Evolutionary conservation across 2,113 vertebrate genomes (phyloP).

Genomic region (Spea bombifrons): DNA sequence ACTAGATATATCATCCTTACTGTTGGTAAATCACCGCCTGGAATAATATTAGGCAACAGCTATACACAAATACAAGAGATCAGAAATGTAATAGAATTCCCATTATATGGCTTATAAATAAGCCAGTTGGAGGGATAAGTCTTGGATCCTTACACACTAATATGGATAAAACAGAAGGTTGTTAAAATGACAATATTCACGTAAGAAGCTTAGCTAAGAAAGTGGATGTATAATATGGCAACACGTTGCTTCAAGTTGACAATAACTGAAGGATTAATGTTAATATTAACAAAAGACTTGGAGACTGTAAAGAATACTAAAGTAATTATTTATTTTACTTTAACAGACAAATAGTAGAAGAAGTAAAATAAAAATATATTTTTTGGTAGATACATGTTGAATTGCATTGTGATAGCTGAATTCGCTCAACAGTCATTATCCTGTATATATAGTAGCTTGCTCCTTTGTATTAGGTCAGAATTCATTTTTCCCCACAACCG

Average conservation of each 20-base stretch:
- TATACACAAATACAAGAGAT: slow-evolving; percentile 31
- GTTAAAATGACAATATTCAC: slow-evolving; percentile 33
- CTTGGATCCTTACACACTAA: slow-evolving; percentile 34
- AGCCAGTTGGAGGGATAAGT: slow-evolving; percentile 43
- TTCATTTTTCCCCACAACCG: no score
- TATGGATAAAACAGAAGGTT: slow-evolving; percentile 43
- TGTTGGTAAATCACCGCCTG: slow-evolving; percentile 13
- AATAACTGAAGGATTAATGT: slow-evolving; percentile 39
- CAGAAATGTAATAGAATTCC: slow-evolving; percentile 37
- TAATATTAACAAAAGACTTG: slow-evolving; percentile 25
- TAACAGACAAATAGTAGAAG: slow-evolving; percentile 10
- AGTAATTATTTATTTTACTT: slow-evolving; percentile 27
- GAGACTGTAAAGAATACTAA: slow-evolving; percentile 19
- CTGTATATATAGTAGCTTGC: no score
- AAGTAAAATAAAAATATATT: slow-evolving; percentile 8
- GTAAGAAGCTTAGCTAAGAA: slow-evolving; percentile 33
- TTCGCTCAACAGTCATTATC: not conserved
- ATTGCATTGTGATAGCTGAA: not conserved
- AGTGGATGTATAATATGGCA: slow-evolving; percentile 21
- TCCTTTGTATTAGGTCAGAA: no score
- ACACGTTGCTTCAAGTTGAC: slow-evolving; percentile 33
- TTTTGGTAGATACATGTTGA: slow-evolving; percentile 1
- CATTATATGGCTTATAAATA: slow-evolving; percentile 44
- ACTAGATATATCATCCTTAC: no score
- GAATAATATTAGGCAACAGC: slow-evolving; percentile 28